A percentile compares a stretch with the other conserved stretches of the same genome.
Evolutionary conservation across 2,113 vertebrate genomes (phyloP).

Genomic region (Erythrolamprus reginae): DNA sequence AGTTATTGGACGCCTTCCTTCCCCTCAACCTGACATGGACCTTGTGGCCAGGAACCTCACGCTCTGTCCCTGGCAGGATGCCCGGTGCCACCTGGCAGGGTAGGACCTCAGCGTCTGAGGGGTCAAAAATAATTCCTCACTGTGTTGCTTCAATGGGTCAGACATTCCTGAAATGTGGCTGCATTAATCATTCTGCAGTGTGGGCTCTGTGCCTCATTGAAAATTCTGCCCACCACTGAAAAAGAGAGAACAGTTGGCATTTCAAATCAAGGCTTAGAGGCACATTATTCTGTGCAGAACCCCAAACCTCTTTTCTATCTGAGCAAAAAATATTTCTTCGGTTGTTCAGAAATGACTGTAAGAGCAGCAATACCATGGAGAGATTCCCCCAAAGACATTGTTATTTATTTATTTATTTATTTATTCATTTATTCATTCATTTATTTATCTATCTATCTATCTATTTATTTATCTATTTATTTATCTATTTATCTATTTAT

Average conservation of each 20-base stretch:
- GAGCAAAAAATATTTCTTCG: neutral
- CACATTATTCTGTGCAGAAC: neutral
- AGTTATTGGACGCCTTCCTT: neutral
- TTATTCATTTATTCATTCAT: no score
- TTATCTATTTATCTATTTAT: no score
- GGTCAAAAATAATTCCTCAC: neutral
- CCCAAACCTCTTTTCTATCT: neutral
- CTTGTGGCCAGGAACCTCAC: neutral
- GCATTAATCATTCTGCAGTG: slow-evolving; percentile 3
- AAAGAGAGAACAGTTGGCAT: neutral
- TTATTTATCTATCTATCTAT: no score
- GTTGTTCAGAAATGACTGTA: neutral
- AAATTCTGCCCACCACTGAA: neutral
- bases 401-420: no score
- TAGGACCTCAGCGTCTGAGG: neutral
- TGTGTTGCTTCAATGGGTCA: neutral
- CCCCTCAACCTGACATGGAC: neutral
- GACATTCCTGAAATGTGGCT: neutral
- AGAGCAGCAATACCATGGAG: neutral
- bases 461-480: no score
- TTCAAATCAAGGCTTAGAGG: neutral
- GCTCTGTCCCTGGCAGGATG: neutral
- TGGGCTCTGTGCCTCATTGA: neutral
- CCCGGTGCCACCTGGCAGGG: neutral
- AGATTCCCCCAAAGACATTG: neutral